These are phyloP conservation scores for Nomada ruficornis DNA, from an alignment of 2,888 invertebrate species.

Conservation along the genomic window DNA sequence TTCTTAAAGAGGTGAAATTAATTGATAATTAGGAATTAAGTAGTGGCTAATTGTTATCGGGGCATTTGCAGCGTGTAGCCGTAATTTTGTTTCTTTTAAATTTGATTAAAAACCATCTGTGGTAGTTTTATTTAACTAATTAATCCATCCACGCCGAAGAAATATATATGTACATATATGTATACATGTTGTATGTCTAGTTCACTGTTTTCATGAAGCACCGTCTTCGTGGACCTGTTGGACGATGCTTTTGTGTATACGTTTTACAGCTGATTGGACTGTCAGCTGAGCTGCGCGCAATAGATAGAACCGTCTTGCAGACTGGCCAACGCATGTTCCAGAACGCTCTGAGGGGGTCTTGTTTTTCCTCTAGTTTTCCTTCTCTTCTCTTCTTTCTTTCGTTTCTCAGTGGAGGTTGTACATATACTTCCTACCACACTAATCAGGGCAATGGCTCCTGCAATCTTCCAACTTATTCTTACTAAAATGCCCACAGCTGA, in stretches of 20 bases:
- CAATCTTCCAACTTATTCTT: conserved; percentile 58
- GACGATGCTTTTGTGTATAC: conserved; percentile 72
- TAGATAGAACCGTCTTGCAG: conserved; percentile 54
- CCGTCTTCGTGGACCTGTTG: conserved; percentile 69
- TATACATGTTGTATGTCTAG: background rate
- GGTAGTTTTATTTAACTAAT: background rate
- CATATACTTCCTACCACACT: conserved; percentile 33
- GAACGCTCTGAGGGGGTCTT: conserved; percentile 47
- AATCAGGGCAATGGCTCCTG: conserved; percentile 65
- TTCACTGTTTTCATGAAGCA: conserved; percentile 28
- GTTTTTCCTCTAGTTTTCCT: conserved; percentile 39
- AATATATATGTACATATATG: background rate
- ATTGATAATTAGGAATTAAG: conserved; percentile 16
- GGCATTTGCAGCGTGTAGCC: background rate
- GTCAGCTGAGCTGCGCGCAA: conserved; percentile 72
- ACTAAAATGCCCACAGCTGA: conserved; percentile 30
- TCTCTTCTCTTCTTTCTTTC: background rate
- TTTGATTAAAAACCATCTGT: background rate
- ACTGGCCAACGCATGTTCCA: conserved; percentile 57
- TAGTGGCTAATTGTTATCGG: conserved; percentile 16
- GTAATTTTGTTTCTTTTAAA: background rate
- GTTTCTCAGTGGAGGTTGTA: conserved; percentile 40
- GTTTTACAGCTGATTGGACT: conserved; percentile 73
- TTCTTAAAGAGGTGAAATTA: conserved; percentile 27
- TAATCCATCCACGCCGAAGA: background rate